Evolutionary conservation across 2,797 vertebrate species (phyloP).

Genomic region (Pangasius larnaudii): DNA sequence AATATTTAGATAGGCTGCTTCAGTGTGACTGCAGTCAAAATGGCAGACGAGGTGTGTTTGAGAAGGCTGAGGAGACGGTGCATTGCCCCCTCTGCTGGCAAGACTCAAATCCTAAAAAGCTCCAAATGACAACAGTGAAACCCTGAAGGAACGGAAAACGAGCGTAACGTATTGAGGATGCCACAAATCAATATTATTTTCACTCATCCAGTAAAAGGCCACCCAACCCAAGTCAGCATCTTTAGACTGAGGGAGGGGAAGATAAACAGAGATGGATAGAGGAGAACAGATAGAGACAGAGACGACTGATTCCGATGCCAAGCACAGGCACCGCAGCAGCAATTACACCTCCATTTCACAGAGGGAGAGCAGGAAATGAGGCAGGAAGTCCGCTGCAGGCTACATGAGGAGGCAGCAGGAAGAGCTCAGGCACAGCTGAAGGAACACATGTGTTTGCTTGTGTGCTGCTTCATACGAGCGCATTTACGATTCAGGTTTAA

Average conservation of each 20-base stretch:
- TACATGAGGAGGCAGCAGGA: conserved; percentile 52
- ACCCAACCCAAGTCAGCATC: background rate
- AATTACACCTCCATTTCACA: conserved; percentile 61
- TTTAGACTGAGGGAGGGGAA: background rate
- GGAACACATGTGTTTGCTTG: conserved; percentile 22
- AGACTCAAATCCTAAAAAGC: conserved; percentile 15
- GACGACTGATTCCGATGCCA: conserved; percentile 39
- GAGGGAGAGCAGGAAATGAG: conserved; percentile 59
- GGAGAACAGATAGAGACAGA: conserved; percentile 22
- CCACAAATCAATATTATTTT: conserved; percentile 5
- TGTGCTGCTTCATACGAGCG: conserved; percentile 26
- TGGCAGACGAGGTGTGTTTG: conserved; percentile 51
- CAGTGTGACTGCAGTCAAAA: conserved; percentile 64
- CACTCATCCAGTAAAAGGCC: background rate
- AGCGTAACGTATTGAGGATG: background rate
- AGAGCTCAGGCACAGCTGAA: conserved; percentile 31
- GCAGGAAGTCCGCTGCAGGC: conserved; percentile 57
- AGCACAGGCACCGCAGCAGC: conserved; percentile 42
- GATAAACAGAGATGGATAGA: background rate
- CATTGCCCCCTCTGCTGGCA: conserved; percentile 69
- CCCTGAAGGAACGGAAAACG: background rate
- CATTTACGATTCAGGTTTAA: conserved; percentile 10
- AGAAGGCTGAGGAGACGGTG: conserved; percentile 43
- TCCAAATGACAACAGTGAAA: background rate
- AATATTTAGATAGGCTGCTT: conserved; percentile 41